These are phyloP conservation scores for Andrena praecox DNA, from an alignment of 2,888 invertebrate species.

Conservation along the genomic window DNA sequence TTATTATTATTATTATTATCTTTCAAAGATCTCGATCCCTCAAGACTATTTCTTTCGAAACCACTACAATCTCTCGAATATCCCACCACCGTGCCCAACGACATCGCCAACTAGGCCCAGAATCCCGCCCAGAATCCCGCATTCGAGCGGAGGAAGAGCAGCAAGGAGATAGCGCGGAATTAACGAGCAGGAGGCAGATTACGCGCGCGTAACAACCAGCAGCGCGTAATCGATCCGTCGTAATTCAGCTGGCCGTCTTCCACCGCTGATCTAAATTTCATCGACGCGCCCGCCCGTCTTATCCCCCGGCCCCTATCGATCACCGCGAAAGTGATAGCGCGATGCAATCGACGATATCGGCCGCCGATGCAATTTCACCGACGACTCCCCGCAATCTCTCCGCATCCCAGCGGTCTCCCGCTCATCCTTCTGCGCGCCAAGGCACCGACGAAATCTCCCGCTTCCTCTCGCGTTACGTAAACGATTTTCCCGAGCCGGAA, in stretches of 20 bases:
- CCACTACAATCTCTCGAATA: no score
- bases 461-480: slow-evolving; percentile 60
- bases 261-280: slow-evolving; percentile 58
- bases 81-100: background rate
- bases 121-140: slow-evolving; percentile 1
- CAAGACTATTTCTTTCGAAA: no score
- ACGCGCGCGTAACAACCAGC: slow-evolving; percentile 54
- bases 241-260: slow-evolving; percentile 56
- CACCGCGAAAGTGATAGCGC: slow-evolving; percentile 55
- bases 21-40: no score
- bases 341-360: slow-evolving; percentile 58
- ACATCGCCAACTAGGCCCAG: background rate
- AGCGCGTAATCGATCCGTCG: slow-evolving; percentile 62
- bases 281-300: slow-evolving; percentile 57
- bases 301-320: slow-evolving; percentile 46
- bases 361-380: slow-evolving; percentile 33
- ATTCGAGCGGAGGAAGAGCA: slow-evolving; percentile 5
- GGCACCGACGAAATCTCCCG: slow-evolving; percentile 41
- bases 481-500: slow-evolving; percentile 57
- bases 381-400: background rate
- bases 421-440: background rate
- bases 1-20: no score
- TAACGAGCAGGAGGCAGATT: slow-evolving; percentile 38
- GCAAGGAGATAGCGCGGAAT: slow-evolving; percentile 34
- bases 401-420: slow-evolving; percentile 17